Conservation (phyloP, 2,113 vertebrate species). For the Corvus hawaiiensis region DNA sequence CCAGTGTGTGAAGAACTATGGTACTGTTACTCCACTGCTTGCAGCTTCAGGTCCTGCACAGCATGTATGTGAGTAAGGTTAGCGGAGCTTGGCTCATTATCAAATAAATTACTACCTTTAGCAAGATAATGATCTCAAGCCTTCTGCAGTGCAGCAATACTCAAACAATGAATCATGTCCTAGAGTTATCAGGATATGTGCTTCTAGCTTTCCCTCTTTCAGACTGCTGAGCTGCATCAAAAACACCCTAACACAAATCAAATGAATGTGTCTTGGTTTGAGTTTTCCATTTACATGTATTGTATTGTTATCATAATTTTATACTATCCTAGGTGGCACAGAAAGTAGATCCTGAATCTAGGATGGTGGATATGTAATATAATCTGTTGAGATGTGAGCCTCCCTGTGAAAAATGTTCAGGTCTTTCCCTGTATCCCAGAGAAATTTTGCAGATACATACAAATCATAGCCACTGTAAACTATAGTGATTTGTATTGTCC, state of each 20-base stretch:
- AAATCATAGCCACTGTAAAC: background rate
- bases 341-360: background rate
- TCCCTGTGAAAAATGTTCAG: background rate
- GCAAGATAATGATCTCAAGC: constrained; percentile 30
- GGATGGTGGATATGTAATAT: background rate
- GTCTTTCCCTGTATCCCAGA: background rate
- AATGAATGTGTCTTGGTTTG: background rate
- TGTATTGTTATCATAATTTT: background rate
- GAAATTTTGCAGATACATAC: background rate
- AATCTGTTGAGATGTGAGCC: background rate
- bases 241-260: background rate
- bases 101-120: constrained; percentile 32
- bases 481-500: background rate
- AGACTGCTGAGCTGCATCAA: background rate
- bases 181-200: background rate
- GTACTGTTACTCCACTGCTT: background rate
- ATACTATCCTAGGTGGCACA: background rate
- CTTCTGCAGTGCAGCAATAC: background rate
- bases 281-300: constrained; percentile 15
- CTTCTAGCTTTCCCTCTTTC: background rate
- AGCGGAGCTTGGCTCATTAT: background rate
- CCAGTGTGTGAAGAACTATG: background rate
- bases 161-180: constrained; percentile 23
- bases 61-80: background rate
- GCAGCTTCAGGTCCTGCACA: background rate